Base-by-base conservation (phyloP, 2,888 invertebrate species). In the Orthonevra nobilis region DNA sequence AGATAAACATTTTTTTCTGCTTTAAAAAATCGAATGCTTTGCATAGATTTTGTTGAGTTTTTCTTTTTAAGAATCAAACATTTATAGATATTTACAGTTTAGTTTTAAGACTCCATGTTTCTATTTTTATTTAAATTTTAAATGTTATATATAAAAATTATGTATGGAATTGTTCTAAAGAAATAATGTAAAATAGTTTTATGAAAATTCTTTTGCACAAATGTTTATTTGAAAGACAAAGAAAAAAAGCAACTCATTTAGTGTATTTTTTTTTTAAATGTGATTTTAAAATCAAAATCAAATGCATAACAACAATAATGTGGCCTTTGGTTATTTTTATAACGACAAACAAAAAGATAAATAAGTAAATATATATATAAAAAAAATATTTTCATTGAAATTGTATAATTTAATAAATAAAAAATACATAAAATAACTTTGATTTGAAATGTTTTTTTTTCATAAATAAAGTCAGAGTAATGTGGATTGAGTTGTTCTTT, bases 251-350 rank as follows among this genome's bases (percentile, higher is more conserved):
- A 23, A 52, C 19, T 20, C 7, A n/a, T 68, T 40, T 20, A 42
- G 34, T 44, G 61, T 15, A 15, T 44, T 61, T 70, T 19, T n/a
- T n/a, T n/a, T n/a, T n/a, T n/a, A n/a, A 42, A 20, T 46, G 14
- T 70, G 36, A 56, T 38, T 75, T 74, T 28, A 10, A 28, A 6
- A 63, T 1, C n/a, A 44, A 64, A 69, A 73, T 63, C 23, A 60
- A 70, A 64, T 60, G 52, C 50, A 79, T 34, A 48, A 64, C 50
- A 81, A 64, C 69, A 81, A 81, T 81, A 81, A 81, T 74, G 81
- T 81, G 81, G 81, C 81, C 81, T 81, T 81, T 81, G 30, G 81
- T 81, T 75, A 81, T 81, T 68, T 56, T 46, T 50, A 74, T 74
- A 81, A 72, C 72, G 26, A 81, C 56, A 73, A 40, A 52, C 20